A percentile compares a stretch with the other conserved stretches of the same genome.
These are phyloP conservation scores for Pterois miles DNA, from an alignment of 2,797 vertebrate species.

Conservation along the genomic window DNA sequence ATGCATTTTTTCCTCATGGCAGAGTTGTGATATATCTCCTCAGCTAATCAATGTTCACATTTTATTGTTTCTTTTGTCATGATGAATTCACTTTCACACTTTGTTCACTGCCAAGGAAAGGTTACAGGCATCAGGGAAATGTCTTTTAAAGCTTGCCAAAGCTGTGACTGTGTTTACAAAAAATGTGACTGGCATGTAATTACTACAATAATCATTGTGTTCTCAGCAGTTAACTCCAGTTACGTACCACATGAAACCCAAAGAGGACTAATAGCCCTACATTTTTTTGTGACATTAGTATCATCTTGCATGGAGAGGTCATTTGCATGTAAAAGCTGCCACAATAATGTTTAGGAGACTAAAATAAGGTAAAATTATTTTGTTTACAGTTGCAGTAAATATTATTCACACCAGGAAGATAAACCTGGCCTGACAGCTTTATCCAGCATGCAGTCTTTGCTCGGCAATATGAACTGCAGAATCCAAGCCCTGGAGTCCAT, in stretches of 20 bases:
- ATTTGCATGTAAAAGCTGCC: background rate
- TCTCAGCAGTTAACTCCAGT: background rate
- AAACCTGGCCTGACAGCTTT: too few relatives aligned
- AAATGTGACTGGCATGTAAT: slow-evolving; percentile 3
- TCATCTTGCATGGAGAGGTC: background rate
- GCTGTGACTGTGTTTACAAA: background rate
- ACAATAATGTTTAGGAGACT: background rate
- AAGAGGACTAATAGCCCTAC: background rate
- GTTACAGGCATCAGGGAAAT: slow-evolving; percentile 1
- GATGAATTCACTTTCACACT: slow-evolving; percentile 37
- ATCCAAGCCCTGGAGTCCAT: too few relatives aligned
- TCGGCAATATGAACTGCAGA: too few relatives aligned
- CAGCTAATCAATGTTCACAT: slow-evolving; percentile 61
- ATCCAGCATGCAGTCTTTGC: too few relatives aligned
- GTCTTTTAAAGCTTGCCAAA: slow-evolving; percentile 5
- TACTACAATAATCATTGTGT: background rate
- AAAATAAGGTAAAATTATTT: background rate
- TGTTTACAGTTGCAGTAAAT: background rate
- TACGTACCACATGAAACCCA: background rate
- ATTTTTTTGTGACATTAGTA: background rate
- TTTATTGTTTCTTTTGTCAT: slow-evolving; percentile 34
- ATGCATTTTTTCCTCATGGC: slow-evolving; percentile 25
- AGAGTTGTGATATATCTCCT: slow-evolving; percentile 53
- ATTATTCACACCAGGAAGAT: too few relatives aligned
- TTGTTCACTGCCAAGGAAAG: slow-evolving; percentile 2